These are phyloP conservation scores for Ciconia maguari DNA, from an alignment of 2,113 vertebrate genomes.

Conservation along the genomic window DNA sequence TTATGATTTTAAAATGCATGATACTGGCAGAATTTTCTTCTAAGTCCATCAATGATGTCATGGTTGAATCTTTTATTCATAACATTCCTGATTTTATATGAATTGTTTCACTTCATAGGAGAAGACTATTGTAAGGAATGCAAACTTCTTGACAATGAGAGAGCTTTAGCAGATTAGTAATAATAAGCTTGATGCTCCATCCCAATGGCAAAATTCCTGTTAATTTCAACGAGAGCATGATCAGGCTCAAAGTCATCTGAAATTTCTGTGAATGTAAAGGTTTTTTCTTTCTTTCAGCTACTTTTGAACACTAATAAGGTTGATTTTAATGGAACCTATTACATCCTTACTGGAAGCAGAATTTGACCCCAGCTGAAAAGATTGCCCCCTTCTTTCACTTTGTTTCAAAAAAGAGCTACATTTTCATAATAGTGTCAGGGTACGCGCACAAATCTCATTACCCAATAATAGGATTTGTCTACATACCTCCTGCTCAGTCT, in stretches of 20 bases:
- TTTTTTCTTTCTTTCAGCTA: conserved; percentile 42
- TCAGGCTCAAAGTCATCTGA: conserved; percentile 4
- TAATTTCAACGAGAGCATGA: neutral
- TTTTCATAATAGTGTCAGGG: conserved; percentile 70
- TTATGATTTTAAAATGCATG: neutral
- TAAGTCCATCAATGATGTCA: neutral
- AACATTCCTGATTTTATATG: neutral
- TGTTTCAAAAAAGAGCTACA: conserved; percentile 63
- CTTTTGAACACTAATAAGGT: conserved; percentile 50
- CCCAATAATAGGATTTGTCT: conserved; percentile 76
- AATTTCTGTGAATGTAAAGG: conserved; percentile 41
- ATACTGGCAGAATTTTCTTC: neutral
- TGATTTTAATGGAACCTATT: conserved; percentile 65
- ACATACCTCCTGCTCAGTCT: conserved; percentile 69
- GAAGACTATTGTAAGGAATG: neutral
- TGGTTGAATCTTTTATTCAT: neutral
- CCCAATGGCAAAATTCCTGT: neutral
- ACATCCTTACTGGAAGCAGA: conserved; percentile 63
- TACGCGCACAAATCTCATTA: conserved; percentile 73
- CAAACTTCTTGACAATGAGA: neutral
- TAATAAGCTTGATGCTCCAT: neutral
- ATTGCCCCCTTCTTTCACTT: conserved; percentile 48
- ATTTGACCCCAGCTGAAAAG: conserved; percentile 64
- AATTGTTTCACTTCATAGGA: neutral
- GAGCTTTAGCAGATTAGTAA: neutral